Evolutionary conservation across 2,113 vertebrate species (phyloP), one percentile per base, ranked within the genome.

Genomic region (Bos javanicus): DNA sequence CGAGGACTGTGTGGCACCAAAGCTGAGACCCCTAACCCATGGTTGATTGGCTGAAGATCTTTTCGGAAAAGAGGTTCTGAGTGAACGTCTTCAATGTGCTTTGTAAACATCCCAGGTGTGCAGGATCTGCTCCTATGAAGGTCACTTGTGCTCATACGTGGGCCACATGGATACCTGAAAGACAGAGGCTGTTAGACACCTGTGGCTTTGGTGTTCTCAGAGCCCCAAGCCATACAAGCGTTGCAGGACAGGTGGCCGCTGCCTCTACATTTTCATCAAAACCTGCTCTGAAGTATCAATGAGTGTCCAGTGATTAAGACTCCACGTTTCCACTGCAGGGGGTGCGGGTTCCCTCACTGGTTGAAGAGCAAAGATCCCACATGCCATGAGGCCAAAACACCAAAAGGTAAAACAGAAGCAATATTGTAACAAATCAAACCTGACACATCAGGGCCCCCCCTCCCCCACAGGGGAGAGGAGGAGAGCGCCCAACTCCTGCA

Each of bases 41-140:
- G 98, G 64, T 98, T 98, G 30, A 98, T 33, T 4, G 99, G 98
- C 16, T 96, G 98, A 21, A 98, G 90, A 82, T 98, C 98, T 98
- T 99, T 99, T 91, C 99, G 99, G 98, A 99, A 99, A 57, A 99
- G 98, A 13, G 99, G 99, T 30, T 99, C 99, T 4, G 99, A 99
- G 91, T 98, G 98, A 48, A 98, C 95, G 59, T 98, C 98, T 80
- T 99, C 99, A 2, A 80, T 28, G 78, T 74, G 98, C 94, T 98
- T 98, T 98, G 88, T 85, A 92, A 97, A 28, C 95, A 97, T 48
- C 52, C 59, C 54, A 0, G 98, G 97, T 0, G 97, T 43, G 90
- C 98, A 98, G 92, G 99, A 97, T 97, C 99, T 99, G 93, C 98
- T 98, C 97, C 98, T 98, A 93, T 95, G 98, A 95, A 98, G 94